phyloP scores from a whole-genome alignment of 2,888 invertebrate genomes.

The Busseola fusca region DNA sequence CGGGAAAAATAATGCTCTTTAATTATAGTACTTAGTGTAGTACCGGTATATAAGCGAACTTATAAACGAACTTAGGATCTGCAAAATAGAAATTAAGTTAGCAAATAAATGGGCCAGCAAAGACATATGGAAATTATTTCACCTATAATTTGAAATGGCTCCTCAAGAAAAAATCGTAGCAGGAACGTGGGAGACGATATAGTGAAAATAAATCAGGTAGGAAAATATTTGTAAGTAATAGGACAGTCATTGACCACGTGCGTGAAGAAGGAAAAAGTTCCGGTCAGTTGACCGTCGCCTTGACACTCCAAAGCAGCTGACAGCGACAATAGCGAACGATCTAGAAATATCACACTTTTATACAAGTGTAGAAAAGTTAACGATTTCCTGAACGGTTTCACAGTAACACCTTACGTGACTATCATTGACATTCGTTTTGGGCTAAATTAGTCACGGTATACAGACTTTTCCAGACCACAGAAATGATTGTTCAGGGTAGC shows the following conservation, averaged over 20 bases:
- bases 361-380: background rate
- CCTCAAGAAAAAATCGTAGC: background rate
- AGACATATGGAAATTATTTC: background rate
- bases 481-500: background rate
- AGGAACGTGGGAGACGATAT: background rate
- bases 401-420: background rate
- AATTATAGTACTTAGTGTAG: background rate
- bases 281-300: slow-evolving; percentile 33
- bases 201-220: background rate
- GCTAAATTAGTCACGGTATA: background rate
- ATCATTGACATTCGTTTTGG: slow-evolving; percentile 1
- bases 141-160: background rate
- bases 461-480: background rate
- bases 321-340: slow-evolving; percentile 7
- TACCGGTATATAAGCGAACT: background rate
- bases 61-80: background rate
- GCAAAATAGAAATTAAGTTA: background rate
- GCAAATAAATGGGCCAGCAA: background rate
- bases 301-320: slow-evolving; percentile 35
- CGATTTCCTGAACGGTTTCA: background rate
- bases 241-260: slow-evolving; percentile 27
- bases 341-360: slow-evolving; percentile 10
- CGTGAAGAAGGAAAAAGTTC: slow-evolving; percentile 35
- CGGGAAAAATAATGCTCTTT: background rate
- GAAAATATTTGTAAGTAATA: background rate